A percentile compares a stretch with the other conserved stretches of the same genome.
phyloP scores from a whole-genome alignment of 2,888 invertebrate species.

The Coenonympha glycerion region DNA sequence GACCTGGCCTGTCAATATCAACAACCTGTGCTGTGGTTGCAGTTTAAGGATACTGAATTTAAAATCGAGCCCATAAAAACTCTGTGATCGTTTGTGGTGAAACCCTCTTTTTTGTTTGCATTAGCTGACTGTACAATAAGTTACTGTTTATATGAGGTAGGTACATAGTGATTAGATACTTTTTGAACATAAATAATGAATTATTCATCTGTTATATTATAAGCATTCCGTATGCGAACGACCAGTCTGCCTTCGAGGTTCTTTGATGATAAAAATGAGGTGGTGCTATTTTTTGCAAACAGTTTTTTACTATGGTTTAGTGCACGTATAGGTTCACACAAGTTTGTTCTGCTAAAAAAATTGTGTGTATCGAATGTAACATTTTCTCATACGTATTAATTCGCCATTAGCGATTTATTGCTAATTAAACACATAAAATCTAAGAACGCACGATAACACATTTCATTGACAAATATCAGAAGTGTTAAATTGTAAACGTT shows the following conservation, averaged over 20 bases:
- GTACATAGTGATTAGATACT: too few species aligned
- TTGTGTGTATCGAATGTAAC: not conserved
- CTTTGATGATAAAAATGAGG: constrained; percentile 3
- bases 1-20: too few species aligned
- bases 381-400: not conserved
- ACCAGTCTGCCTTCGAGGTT: constrained; percentile 11
- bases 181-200: not conserved
- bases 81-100: too few species aligned
- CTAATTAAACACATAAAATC: not conserved
- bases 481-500: too few species aligned
- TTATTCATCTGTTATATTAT: not conserved
- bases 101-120: too few species aligned
- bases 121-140: too few species aligned
- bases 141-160: too few species aligned
- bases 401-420: not conserved
- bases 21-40: too few species aligned
- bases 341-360: not conserved
- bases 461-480: not conserved
- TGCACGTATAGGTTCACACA: not conserved
- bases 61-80: too few species aligned
- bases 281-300: constrained; percentile 9
- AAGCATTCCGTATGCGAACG: not conserved
- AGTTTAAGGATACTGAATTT: too few species aligned
- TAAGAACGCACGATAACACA: not conserved
- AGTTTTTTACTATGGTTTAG: not conserved